Percentiles rank a stretch among this genome's conserved stretches.
These are phyloP conservation scores for Harpegnathos saltator DNA, from an alignment of 1,140 invertebrate species.

Conservation along the genomic window DNA sequence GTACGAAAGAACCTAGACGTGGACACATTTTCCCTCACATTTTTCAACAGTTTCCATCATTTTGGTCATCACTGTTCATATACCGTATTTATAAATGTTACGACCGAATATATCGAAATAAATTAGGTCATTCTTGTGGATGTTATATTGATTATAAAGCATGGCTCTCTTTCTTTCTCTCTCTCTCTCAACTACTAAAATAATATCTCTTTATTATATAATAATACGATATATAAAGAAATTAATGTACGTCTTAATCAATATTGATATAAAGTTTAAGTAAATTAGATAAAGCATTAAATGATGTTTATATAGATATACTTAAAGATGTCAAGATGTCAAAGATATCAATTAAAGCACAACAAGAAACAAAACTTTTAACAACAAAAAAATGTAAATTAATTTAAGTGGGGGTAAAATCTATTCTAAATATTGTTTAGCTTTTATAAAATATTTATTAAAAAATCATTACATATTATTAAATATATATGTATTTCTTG, in stretches of 20 bases:
- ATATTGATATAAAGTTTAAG: neutral
- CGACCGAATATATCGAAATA: neutral
- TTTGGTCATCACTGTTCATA: no score
- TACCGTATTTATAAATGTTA: neutral
- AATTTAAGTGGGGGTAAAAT: constrained; percentile 1
- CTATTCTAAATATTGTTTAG: neutral
- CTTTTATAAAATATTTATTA: neutral
- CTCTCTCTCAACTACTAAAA: neutral
- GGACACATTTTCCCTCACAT: no score
- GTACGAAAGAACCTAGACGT: no score
- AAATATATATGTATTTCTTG: neutral
- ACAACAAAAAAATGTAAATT: no score
- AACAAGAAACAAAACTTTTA: neutral
- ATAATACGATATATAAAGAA: constrained; percentile 6
- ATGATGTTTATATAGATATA: neutral
- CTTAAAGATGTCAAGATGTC: no score
- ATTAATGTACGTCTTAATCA: constrained; percentile 15
- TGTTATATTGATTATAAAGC: constrained; percentile 13
- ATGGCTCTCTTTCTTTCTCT: no score
- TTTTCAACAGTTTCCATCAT: no score
- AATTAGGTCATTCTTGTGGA: constrained; percentile 17
- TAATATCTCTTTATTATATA: constrained; percentile 11
- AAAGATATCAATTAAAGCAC: neutral
- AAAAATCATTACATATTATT: neutral
- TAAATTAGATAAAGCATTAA: neutral